Evolutionary conservation across 2,797 vertebrate species (phyloP), one percentile per base, ranked within the genome.

Genomic region (Myotis myotis): DNA sequence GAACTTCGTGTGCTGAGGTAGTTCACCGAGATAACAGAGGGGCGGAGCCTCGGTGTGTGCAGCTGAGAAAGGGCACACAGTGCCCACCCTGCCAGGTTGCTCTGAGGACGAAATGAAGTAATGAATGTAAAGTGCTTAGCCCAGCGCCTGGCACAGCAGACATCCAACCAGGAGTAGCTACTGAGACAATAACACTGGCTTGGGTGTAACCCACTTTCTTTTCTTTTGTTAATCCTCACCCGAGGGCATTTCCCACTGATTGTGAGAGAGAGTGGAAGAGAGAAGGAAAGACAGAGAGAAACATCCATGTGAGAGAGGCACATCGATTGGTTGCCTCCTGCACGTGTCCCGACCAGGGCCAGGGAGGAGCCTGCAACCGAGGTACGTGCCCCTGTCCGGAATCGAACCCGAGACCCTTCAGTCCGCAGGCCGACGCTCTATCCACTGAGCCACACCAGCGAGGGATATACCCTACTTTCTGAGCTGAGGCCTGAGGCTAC

Each of bases 401-500:
- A 28, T 28, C 25, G 5, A 60, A 60, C 12, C 57, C 57, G 2
- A 11, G 57, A 60, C 57, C 57, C 57, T 60, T 60, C 57, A 60
- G 57, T 28, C 57, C 0, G 57, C 25, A 60, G 57, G 25, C 57
- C 2, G 5, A 28, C 28, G 12, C 60, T 60, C 57, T 28, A 60
- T 13, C 25, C 57, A 60, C 25, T 3, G 60, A 30, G 60, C 60
- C 25, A 15, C 28, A 62, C 60, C 60, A 30, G 60, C 28, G 3
- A 13, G 60, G 60, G 28, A 2, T 62, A 30, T 8, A 74, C 64
- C 62, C 38, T 6, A 8, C 1, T 12, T 68, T 93, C 30, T 87
- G 60, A 49, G 49, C 62, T 84, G 66, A 80, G 87, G 87, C 10
- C 49, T 85, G 60, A 83, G 19, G 20, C 3, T 36, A 16, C 80